Evolutionary conservation across 2,797 vertebrate genomes (phyloP).

Genomic region (Sciurus carolinensis): DNA sequence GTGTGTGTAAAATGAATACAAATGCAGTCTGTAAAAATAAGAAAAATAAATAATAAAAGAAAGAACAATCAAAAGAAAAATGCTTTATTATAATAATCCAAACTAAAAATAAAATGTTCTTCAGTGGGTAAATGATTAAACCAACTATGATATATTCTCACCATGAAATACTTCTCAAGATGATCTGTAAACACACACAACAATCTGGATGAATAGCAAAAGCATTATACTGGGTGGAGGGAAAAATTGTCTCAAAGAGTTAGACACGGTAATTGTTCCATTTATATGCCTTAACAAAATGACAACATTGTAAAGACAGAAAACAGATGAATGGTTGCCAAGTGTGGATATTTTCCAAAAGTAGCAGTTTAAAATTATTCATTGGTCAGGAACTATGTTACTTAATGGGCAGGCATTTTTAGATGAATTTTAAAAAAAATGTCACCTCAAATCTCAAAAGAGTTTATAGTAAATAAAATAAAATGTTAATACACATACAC

Average conservation of each 20-base stretch:
- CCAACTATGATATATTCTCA: not conserved
- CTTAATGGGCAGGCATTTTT: not conserved
- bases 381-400: not conserved
- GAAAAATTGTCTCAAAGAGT: not conserved
- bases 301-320: not conserved
- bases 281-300: not conserved
- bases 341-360: not conserved
- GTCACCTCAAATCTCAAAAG: not conserved
- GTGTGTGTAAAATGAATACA: too few relatives aligned
- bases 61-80: too few relatives aligned
- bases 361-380: conserved; percentile 35
- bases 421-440: not conserved
- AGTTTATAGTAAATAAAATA: not conserved
- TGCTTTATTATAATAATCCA: not conserved
- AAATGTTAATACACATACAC: not conserved
- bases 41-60: too few relatives aligned
- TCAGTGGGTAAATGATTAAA: not conserved
- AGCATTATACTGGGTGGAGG: not conserved
- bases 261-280: not conserved
- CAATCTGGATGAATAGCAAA: not conserved
- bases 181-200: not conserved
- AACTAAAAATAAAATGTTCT: not conserved
- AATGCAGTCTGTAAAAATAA: too few relatives aligned
- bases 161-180: not conserved
- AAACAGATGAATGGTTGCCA: not conserved